Conservation (phyloP, 1,140 invertebrate species). For the Formica selysi region DNA sequence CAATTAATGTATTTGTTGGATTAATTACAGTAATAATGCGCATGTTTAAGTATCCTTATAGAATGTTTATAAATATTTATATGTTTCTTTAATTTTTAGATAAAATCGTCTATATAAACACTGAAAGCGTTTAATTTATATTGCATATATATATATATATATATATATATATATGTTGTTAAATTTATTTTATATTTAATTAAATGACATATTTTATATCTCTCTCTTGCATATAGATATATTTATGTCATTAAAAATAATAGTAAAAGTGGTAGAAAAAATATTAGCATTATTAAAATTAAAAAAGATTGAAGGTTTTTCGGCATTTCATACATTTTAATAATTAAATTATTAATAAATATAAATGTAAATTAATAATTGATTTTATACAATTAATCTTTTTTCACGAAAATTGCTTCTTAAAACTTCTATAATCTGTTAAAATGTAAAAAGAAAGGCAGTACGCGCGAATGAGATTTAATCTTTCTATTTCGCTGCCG, state of each 20-base stretch:
- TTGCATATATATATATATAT: not conserved
- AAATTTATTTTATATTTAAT: constrained; percentile 16
- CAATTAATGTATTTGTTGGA: constrained; percentile 35
- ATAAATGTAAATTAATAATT: constrained; percentile 24
- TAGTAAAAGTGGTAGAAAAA: not conserved
- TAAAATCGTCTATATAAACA: not conserved
- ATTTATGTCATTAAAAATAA: not conserved
- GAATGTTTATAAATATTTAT: constrained; percentile 31
- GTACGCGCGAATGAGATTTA: not conserved
- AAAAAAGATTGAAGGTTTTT: not conserved
- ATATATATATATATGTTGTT: not conserved
- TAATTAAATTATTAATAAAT: too few species aligned
- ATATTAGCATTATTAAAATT: not conserved
- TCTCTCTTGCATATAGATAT: not conserved
- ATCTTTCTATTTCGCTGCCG: not conserved
- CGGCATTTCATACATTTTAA: not conserved
- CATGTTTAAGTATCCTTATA: not conserved
- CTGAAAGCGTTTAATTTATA: not conserved
- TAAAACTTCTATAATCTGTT: not conserved
- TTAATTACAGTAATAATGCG: constrained; percentile 38
- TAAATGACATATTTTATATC: not conserved
- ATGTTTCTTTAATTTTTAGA: constrained; percentile 1
- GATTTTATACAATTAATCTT: not conserved
- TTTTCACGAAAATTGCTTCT: not conserved
- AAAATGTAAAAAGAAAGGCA: not conserved